These are phyloP conservation scores for Ferdinandea cuprea DNA, from an alignment of 2,888 invertebrate genomes.

Conservation along the genomic window DNA sequence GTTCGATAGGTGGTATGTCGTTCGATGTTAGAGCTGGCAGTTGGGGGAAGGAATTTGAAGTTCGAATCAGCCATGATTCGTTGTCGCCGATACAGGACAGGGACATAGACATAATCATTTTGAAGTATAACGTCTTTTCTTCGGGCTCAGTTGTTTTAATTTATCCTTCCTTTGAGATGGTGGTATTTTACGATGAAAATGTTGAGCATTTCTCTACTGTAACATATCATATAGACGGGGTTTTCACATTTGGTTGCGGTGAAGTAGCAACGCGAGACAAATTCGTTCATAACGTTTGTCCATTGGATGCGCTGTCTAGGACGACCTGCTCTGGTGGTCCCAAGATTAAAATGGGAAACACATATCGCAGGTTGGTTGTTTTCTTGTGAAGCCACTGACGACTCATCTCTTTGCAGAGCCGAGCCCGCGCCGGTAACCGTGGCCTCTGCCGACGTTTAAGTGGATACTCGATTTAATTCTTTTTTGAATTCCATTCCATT, in stretches of 20 bases:
- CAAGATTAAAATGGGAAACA: constrained; percentile 6
- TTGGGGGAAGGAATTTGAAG: too few relatives aligned
- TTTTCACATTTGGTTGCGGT: too few relatives aligned
- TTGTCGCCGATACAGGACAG: background rate
- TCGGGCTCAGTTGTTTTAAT: background rate
- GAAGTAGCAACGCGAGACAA: constrained; percentile 27
- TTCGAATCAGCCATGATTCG: background rate
- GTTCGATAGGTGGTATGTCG: too few relatives aligned
- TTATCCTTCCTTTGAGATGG: background rate
- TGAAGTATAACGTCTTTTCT: constrained; percentile 13
- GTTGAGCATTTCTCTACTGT: too few relatives aligned
- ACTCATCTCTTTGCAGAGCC: constrained; percentile 22
- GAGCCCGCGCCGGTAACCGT: constrained; percentile 34
- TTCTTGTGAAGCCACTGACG: constrained; percentile 11
- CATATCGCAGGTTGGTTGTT: background rate
- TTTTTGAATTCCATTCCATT: too few relatives aligned
- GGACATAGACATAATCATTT: constrained; percentile 11
- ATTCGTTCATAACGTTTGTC: constrained; percentile 20
- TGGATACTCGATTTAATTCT: constrained; percentile 7
- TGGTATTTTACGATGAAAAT: background rate
- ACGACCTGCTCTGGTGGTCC: constrained; percentile 26
- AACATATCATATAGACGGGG: too few relatives aligned
- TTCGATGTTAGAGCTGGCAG: background rate
- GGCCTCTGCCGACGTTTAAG: constrained; percentile 27
- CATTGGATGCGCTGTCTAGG: constrained; percentile 25